phyloP scores from a whole-genome alignment of 1,140 invertebrate genomes.

The Ceratina calcarata region DNA sequence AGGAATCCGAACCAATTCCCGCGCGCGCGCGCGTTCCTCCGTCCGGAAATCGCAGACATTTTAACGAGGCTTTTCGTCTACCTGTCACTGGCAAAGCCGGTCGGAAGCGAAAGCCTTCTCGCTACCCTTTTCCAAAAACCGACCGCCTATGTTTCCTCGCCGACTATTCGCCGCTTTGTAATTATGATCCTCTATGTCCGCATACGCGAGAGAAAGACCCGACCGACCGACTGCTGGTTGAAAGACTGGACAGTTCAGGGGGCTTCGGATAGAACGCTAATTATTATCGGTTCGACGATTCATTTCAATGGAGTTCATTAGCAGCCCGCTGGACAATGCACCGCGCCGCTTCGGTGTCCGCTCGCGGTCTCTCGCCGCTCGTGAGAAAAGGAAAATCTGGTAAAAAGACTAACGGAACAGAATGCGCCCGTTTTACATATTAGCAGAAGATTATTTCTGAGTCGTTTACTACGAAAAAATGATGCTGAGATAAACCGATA shows the following conservation, averaged over 20 bases:
- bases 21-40: not conserved
- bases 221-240: not conserved
- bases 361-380: not conserved
- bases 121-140: constrained; percentile 46
- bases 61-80: constrained; percentile 63
- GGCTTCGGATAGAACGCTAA: constrained; percentile 40
- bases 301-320: constrained; percentile 55
- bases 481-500: no score
- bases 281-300: constrained; percentile 54
- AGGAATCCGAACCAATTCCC: not conserved
- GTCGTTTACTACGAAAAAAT: no score
- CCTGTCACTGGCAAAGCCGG: constrained; percentile 52
- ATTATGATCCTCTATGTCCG: constrained; percentile 40
- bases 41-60: constrained; percentile 41
- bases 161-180: constrained; percentile 29
- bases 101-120: not conserved
- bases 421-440: no score
- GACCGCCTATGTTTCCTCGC: constrained; percentile 34
- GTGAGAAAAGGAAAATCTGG: not conserved
- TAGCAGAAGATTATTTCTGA: no score
- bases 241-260: constrained; percentile 1
- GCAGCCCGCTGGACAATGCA: not conserved
- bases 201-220: not conserved
- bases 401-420: not conserved
- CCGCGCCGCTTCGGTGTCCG: constrained; percentile 3